Base-by-base conservation (phyloP, 1,140 invertebrate species). In the Geopemphigus sp. region DNA sequence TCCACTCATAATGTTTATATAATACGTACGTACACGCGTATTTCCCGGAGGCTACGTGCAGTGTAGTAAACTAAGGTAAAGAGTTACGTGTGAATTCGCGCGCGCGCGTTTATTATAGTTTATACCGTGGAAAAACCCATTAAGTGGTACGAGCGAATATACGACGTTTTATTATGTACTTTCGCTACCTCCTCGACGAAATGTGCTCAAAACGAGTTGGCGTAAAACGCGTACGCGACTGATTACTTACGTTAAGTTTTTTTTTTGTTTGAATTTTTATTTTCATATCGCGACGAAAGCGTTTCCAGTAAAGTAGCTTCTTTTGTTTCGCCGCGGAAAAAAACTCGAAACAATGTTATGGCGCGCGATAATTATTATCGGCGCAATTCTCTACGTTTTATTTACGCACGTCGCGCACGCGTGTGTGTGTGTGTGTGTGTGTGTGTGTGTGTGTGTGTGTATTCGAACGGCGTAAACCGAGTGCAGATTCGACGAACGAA, bases 1-100 rank as follows among this genome's bases (percentile, higher is more conserved):
- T 63, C 26, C 29, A 63, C 61, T 63, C 26, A 63, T 32, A 63
- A 63, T 63, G 26, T 63, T 63, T 63, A 63, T 63, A 50, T 39
- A 50, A 50, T 50, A 12, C 32, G 26, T 63, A 63, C 14, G 24
- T 29, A 24, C 14, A 63, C 17, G 26, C 24, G 59, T 3, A 63
- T 63, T 63, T 63, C 61, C 61, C 61, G 61, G 61, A 63, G 61
- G 61, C 61, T 63, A 32, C 26, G 17, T 19, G 26, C 29, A 63
- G 61, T 66, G 22, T 17, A n/a, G 63, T 61, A 5, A 19, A 64
- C n/a, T 45, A n/a, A 14, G 32, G 14, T 50, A 50, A 68, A 68
- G n/a, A 68, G 45, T 68, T n/a, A 39, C 17, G 64, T 17, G 45
- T 12, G 10, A n/a, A n/a, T n/a, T n/a, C 4, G 29, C 29, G 59